These are phyloP conservation scores for Mergus octosetaceus DNA, from an alignment of 2,797 vertebrate genomes.

Conservation along the genomic window DNA sequence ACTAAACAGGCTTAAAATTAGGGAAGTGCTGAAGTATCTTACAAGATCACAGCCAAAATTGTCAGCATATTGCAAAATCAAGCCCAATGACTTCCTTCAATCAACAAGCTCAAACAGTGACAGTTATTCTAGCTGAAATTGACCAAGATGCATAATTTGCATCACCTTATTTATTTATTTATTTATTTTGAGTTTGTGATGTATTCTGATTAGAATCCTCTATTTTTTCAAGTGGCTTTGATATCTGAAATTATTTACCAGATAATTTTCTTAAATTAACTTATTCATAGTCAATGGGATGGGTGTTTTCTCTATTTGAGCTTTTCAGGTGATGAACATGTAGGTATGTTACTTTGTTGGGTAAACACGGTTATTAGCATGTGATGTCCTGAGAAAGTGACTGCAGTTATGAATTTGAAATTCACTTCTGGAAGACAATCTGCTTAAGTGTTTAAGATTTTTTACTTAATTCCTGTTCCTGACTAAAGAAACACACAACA, in stretches of 20 bases:
- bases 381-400: not conserved
- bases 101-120: not conserved
- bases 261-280: not conserved
- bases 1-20: not conserved
- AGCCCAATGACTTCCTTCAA: not conserved
- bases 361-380: accelerated
- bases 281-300: not conserved
- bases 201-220: not conserved
- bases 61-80: not conserved
- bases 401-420: not conserved
- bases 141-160: not conserved
- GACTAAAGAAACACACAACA: not conserved
- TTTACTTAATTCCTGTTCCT: not conserved
- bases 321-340: not conserved
- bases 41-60: not conserved
- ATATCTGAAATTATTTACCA: not conserved
- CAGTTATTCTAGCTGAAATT: not conserved
- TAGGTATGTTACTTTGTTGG: not conserved
- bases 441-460: not conserved
- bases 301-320: not conserved
- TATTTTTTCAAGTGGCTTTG: not conserved
- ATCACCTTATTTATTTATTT: not conserved
- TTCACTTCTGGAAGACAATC: not conserved
- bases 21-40: not conserved
- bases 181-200: not conserved